Base-by-base conservation (phyloP, 2,888 invertebrate species). In the Drosophila stalkeri region DNA sequence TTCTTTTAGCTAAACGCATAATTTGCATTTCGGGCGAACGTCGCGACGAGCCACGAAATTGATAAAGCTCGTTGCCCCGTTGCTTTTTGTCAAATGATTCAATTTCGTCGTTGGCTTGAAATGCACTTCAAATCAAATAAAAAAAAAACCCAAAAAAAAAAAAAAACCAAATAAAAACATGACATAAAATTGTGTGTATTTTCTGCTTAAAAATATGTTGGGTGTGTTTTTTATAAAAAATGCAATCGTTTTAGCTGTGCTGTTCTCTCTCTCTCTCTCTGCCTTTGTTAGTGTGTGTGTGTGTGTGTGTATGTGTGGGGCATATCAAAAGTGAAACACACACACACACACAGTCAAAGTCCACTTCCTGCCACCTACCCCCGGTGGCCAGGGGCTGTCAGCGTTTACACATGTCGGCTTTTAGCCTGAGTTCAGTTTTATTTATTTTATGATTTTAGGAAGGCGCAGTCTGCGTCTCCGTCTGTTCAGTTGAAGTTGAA, bases 81-180 rank as follows among this genome's bases (percentile, higher is more conserved):
- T 66, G 64, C 57, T 51, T 63, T 81, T 87, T 85, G 88, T 81
- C 90, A 85, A 88, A 90, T 86, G 90, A 86, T 90, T 86, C 90
- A 90, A 90, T 86, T 86, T 90, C 83, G 59, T 47, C 75, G 70
- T 82, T 74, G 82, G 79, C 87, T 78, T 73, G 56, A 80, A 86
- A 82, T 88, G 88, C 89, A 88, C 72, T 85, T 75, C 27, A 23
- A 60, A 18, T 61, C 27, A 44, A 39, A 68, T 31, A 41, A 46
- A 61, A 39, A 27, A 52, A 11, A 43, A 64, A n/a, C n/a, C n/a
- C n/a, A 82, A 64, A 6, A 49, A 11, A 60, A 0, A 9, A n/a
- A 11, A 59, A 39, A 33, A 51, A 6, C 18, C 7, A 37, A 49
- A 57, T 49, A 54, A 7, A 14, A 18, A 31, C 12, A 39, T 16